Conservation (phyloP, 2,888 invertebrate species). For the Stenchaetothrips biformis region DNA sequence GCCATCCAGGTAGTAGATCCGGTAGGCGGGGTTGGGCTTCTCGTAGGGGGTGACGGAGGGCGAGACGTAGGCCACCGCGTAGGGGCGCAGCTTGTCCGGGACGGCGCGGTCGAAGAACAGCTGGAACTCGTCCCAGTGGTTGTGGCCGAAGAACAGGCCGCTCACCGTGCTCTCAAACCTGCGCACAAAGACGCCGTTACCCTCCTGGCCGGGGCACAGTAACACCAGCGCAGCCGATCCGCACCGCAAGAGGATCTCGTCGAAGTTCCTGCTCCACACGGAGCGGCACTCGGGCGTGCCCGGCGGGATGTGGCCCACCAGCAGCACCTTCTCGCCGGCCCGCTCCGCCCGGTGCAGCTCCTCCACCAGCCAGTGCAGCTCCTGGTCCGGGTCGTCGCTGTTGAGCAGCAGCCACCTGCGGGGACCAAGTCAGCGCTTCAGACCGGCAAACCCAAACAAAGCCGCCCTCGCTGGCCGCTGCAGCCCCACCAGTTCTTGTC, state of each 20-base stretch:
- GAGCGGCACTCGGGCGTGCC: slow-evolving; percentile 26
- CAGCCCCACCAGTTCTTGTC: slow-evolving; percentile 28
- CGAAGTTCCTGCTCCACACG: slow-evolving; percentile 19
- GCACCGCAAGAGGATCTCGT: slow-evolving; percentile 7
- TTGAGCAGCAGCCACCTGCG: slow-evolving; percentile 29
- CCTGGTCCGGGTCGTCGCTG: slow-evolving; percentile 30
- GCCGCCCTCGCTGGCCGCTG: no score
- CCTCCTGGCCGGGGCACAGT: no score
- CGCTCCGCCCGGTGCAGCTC: slow-evolving; percentile 26
- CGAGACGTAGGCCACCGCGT: slow-evolving; percentile 26
- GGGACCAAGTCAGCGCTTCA: background rate
- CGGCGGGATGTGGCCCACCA: slow-evolving; percentile 29
- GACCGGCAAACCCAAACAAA: no score
- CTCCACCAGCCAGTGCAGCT: slow-evolving; percentile 27
- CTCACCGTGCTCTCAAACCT: slow-evolving; percentile 28
- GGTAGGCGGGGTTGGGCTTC: slow-evolving; percentile 29
- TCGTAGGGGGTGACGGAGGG: slow-evolving; percentile 27
- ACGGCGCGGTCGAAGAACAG: slow-evolving; percentile 27
- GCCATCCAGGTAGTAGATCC: slow-evolving; percentile 30
- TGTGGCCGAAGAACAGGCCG: slow-evolving; percentile 29
- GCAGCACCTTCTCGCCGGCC: slow-evolving; percentile 28
- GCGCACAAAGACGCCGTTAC: background rate
- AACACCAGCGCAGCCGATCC: no score
- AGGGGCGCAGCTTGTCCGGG: slow-evolving; percentile 17
- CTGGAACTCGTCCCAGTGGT: slow-evolving; percentile 29